These are phyloP conservation scores for Heliconius erato DNA, from an alignment of 2,888 invertebrate species.

Conservation along the genomic window DNA sequence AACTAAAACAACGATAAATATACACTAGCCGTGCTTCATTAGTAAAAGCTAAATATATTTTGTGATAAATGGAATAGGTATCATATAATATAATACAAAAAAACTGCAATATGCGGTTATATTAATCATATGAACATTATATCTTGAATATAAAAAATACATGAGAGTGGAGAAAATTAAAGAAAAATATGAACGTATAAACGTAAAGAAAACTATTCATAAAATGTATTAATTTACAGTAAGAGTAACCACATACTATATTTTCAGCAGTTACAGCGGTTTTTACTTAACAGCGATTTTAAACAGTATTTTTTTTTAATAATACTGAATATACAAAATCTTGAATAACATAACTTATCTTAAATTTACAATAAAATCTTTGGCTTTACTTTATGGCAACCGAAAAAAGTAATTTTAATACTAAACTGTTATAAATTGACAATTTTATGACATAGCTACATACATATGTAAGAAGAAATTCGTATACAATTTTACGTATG, in stretches of 20 bases:
- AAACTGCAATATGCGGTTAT: conserved; percentile 19
- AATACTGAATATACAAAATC: conserved; percentile 5
- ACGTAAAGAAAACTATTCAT: neutral
- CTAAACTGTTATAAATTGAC: conserved; percentile 17
- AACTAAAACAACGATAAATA: conserved; percentile 43
- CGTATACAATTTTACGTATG: conserved; percentile 53
- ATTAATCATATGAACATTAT: neutral
- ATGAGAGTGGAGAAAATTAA: neutral
- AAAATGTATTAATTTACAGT: too few relatives aligned
- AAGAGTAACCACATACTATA: too few relatives aligned
- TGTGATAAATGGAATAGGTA: neutral
- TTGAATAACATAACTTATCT: neutral
- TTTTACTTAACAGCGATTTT: neutral
- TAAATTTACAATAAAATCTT: conserved; percentile 12
- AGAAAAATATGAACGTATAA: neutral
- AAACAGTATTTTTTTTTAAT: too few relatives aligned
- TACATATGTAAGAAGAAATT: conserved; percentile 24
- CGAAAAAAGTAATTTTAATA: neutral
- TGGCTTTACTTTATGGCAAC: conserved; percentile 13
- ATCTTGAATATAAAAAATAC: neutral
- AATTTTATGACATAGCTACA: neutral
- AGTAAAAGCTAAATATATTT: neutral
- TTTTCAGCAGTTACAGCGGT: neutral
- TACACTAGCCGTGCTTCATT: conserved; percentile 8
- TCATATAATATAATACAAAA: neutral